Conservation (phyloP, 1,140 invertebrate genomes). For the Planococcus citri region DNA sequence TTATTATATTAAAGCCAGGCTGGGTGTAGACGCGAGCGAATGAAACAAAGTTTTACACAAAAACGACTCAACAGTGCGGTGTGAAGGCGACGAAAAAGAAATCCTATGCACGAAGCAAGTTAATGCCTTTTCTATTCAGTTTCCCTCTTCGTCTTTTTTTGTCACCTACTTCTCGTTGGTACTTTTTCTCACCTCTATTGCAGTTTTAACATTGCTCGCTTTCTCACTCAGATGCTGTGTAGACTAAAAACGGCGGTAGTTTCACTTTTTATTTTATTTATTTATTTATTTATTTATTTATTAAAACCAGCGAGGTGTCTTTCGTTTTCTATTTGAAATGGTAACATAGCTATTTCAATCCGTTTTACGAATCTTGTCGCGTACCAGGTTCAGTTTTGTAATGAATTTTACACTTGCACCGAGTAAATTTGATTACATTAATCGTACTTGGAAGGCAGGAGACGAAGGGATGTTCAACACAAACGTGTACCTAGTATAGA, state of each 20-base stretch:
- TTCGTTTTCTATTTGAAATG: not conserved
- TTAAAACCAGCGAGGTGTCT: not conserved
- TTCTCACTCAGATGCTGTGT: no score
- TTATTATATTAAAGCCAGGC: not conserved
- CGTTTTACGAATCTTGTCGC: not conserved
- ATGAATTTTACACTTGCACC: not conserved
- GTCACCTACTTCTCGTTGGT: not conserved
- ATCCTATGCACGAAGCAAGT: not conserved
- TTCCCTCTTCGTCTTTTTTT: not conserved
- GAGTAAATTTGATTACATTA: not conserved
- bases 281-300: not conserved
- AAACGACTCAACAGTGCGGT: no score
- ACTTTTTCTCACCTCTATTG: not conserved
- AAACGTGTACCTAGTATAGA: no score
- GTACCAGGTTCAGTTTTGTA: not conserved
- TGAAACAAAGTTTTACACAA: not conserved
- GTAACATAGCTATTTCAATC: not conserved
- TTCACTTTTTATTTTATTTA: not conserved
- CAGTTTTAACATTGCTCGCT: no score
- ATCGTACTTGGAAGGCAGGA: not conserved
- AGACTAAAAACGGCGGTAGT: no score
- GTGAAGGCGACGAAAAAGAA: not conserved
- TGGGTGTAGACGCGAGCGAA: no score
- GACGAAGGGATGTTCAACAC: no score
- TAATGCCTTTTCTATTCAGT: not conserved